These are phyloP conservation scores for Hyles euphorbiae DNA, from an alignment of 1,140 invertebrate genomes.

Conservation along the genomic window DNA sequence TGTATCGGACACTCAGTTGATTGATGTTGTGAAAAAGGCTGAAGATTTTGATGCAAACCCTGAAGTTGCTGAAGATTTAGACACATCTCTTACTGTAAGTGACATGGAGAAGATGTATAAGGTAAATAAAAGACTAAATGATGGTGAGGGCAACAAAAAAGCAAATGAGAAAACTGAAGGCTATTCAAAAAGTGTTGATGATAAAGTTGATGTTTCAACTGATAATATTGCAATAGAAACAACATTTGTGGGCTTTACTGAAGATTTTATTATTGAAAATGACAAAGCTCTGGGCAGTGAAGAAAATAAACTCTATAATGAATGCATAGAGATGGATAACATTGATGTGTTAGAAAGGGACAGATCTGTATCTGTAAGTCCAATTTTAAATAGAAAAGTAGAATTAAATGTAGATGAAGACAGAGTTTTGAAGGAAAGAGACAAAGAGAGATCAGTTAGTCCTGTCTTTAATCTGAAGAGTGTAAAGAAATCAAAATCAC, in stretches of 20 bases:
- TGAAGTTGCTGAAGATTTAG: no score
- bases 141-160: no score
- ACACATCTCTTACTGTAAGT: not conserved
- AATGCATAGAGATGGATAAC: not conserved
- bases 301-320: not conserved
- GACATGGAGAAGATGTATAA: not conserved
- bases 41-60: slow-evolving; percentile 27
- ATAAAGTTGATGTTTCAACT: slow-evolving; percentile 48
- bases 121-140: no score
- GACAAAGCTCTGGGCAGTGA: not conserved
- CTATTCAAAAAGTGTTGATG: no score
- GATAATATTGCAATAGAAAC: slow-evolving; percentile 5
- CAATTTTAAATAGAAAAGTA: not conserved
- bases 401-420: not conserved
- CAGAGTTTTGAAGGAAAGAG: not conserved
- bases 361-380: not conserved
- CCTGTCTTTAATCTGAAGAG: slow-evolving; percentile 25
- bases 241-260: not conserved
- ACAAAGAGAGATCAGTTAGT: slow-evolving; percentile 14
- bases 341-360: not conserved
- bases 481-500: slow-evolving; percentile 24
- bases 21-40: slow-evolving; percentile 43
- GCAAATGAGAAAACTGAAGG: no score
- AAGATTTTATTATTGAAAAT: slow-evolving; percentile 16
- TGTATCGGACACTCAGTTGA: slow-evolving; percentile 50